Evolutionary conservation across 1,140 invertebrate species (phyloP), one percentile per base, ranked within the genome.

Genomic region (Teleopsis dalmanni): DNA sequence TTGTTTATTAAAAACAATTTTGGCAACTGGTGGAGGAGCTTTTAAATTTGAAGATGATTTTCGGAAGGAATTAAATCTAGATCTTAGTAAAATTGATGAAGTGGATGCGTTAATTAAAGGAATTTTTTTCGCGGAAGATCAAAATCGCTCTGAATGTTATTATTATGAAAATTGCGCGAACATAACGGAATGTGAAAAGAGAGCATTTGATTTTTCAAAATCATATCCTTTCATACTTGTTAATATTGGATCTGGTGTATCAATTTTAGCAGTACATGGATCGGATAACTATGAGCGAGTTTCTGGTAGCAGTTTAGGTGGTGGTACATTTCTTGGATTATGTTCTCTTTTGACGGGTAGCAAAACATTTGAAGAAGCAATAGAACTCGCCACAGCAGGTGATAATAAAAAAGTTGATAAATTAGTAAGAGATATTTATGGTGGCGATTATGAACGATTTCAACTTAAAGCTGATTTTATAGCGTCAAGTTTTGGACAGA

Each of bases 221-320:
- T 90, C 91, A 2, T 96, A 95, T 76, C 94, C 94, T 7, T 97
- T 95, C 72, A 73, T 98, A 59, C 78, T 95, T 52, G 93, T 96
- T 2, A 98, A 98, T 75, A 87, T 98, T 66, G 94, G 94, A 26
- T 95, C 91, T 36, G 93, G 94, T 23, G 93, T 97, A 1, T 94
- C 91, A 65, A 86, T 98, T 58, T 71, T 97, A 36, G 82, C 87
- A 18, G 94, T 97, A 4, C 80, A 86, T 63, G 88, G 86, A 22
- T 84, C 87, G 38, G 80, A 84, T 45, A 80, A 90, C 58, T 96
- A 86, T 70, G 85, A 84, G 70, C 79, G 94, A 57, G 87, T 96
- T 55, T 89, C 88, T 57, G 94, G 94, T 44, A 95, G 91, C 44
- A 93, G 89, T 78, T 80, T 98, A 59, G 94, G 94, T 38, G 94